A percentile compares a stretch with the other conserved stretches of the same genome.
These are phyloP conservation scores for Gasteruption jaculator DNA, from an alignment of 2,888 invertebrate species.

Conservation along the genomic window DNA sequence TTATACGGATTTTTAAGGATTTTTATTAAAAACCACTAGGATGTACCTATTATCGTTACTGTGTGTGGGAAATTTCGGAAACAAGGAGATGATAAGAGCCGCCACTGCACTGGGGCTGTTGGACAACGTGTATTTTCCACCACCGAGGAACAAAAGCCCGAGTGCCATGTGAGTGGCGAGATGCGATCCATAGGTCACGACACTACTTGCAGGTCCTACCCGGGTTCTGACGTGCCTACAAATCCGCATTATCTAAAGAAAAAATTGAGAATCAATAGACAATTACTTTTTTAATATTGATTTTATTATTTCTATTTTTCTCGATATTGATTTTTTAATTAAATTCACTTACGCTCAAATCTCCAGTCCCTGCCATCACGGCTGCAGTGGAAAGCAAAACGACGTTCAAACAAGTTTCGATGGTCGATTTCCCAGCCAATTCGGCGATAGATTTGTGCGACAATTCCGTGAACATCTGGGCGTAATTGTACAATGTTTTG, in stretches of 20 bases:
- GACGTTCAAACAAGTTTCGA: constrained; percentile 84
- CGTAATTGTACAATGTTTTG: constrained; percentile 71
- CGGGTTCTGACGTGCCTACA: constrained; percentile 81
- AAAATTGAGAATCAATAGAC: constrained; percentile 4
- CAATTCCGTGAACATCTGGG: constrained; percentile 65
- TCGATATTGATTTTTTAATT: neutral
- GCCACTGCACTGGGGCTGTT: constrained; percentile 83
- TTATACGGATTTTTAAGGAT: constrained; percentile 3
- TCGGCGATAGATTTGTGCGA: constrained; percentile 73
- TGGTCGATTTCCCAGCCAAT: constrained; percentile 82
- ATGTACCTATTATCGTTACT: constrained; percentile 89
- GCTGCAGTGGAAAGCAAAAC: constrained; percentile 76
- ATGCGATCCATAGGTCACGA: constrained; percentile 85
- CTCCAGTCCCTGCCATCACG: constrained; percentile 95
- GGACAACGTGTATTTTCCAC: constrained; percentile 81
- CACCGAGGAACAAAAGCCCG: constrained; percentile 90
- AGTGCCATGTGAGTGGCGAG: constrained; percentile 94
- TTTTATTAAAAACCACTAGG: constrained; percentile 4
- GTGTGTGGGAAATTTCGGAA: constrained; percentile 95
- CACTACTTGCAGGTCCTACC: constrained; percentile 66
- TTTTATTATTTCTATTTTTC: neutral
- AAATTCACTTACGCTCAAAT: constrained; percentile 59
- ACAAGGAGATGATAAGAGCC: constrained; percentile 87
- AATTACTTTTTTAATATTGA: neutral
- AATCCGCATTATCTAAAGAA: constrained; percentile 63